phyloP scores from a whole-genome alignment of 2,888 invertebrate species.

The Ormyrus thymus region DNA sequence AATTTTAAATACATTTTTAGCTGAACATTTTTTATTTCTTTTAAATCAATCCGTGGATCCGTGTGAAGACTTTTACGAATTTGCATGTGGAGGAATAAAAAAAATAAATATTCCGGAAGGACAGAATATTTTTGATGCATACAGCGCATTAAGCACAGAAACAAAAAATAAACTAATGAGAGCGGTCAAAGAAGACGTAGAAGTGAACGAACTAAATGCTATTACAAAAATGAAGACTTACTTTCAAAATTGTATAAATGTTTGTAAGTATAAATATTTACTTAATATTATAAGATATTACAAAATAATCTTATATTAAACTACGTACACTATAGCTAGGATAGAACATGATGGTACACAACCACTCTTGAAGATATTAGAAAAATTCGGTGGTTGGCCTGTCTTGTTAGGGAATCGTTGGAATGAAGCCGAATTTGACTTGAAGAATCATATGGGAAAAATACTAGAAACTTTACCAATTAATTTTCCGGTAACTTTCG shows the following conservation, averaged over 20 bases:
- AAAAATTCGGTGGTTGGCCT: constrained; percentile 92
- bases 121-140: constrained; percentile 86
- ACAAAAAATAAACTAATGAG: neutral
- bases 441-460: constrained; percentile 86
- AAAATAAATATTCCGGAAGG: constrained; percentile 70
- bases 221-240: constrained; percentile 75
- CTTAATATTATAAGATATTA: constrained; percentile 74
- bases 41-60: constrained; percentile 75
- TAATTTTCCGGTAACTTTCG: constrained; percentile 91
- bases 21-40: too few species aligned
- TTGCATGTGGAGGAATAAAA: constrained; percentile 80
- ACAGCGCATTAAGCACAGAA: constrained; percentile 77
- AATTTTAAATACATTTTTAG: too few species aligned
- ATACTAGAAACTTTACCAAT: constrained; percentile 85
- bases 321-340: constrained; percentile 76
- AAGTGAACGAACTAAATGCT: constrained; percentile 12
- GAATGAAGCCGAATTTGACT: constrained; percentile 82
- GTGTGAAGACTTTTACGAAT: constrained; percentile 88
- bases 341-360: constrained; percentile 85
- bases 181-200: constrained; percentile 67
- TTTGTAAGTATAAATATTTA: constrained; percentile 77
- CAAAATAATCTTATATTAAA: neutral
- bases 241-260: constrained; percentile 92
- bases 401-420: constrained; percentile 84
- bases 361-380: constrained; percentile 83